Evolutionary conservation across 2,113 vertebrate genomes (phyloP), one percentile per base, ranked within the genome.

Genomic region (Vanacampus margaritifer): DNA sequence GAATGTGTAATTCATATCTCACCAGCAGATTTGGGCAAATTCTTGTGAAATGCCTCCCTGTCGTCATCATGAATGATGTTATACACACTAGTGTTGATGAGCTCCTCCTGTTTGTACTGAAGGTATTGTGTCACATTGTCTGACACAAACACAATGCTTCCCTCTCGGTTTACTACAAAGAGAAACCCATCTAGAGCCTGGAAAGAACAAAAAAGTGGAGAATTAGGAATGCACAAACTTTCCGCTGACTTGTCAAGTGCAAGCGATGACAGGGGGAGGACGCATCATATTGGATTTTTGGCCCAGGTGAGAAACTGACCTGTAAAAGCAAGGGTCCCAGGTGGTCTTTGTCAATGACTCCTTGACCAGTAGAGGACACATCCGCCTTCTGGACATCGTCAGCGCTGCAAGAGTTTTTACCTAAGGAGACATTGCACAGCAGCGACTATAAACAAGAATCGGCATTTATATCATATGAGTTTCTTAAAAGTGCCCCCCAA

Each of bases 351-450:
- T 99, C 97, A 86, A 99, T 98, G 88, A 99, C 97, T 64, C 95
- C 95, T 80, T 97, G 96, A 82, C 97, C 96, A 26, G 96, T 99
- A 64, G 97, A 99, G 73, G 97, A 99, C 26, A 99, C 95, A 67
- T 99, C 97, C 26, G 97, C 95, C 90, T 99, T 98, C 91, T 99
- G 97, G 84, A 99, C 96, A 79, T 99, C 97, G 54, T 98, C 95
- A 76, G 98, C 95, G 69, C 68, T 94, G 84, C 93, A 94, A 79
- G 95, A 90, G 69, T 92, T 81, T 90, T 98, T 98, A 85, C 96
- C 97, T 99, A 77, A 75, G 26, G 43, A 67, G 23, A 85, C 43
- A 90, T 23, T 62, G 23, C 13, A 43, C 39, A 41, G 59, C 54
- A 41, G 59, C 54, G 19, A 48, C 10, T 17, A 28, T 28, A 19